Evolutionary conservation across 2,113 vertebrate genomes (phyloP).

Genomic region (Plecotus auritus): DNA sequence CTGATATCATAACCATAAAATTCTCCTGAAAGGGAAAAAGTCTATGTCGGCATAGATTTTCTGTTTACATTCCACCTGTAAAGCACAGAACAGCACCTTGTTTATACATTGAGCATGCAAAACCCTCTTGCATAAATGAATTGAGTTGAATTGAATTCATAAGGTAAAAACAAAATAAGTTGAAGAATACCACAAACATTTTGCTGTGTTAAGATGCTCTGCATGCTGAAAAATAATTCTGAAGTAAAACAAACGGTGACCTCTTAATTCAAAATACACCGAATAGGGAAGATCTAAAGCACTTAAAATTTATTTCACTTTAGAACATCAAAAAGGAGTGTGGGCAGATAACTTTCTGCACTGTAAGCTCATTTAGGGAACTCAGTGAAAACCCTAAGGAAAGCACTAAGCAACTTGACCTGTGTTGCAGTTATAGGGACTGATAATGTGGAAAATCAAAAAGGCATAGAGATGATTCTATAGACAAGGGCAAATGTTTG

Average conservation of each 20-base stretch:
- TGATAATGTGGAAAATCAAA: background rate
- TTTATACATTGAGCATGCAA: background rate
- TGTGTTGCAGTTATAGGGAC: rapidly evolving
- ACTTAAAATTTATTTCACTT: background rate
- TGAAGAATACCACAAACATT: background rate
- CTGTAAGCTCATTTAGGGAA: background rate
- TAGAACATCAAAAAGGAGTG: background rate
- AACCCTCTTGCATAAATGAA: background rate
- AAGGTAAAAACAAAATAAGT: background rate
- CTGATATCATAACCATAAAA: background rate
- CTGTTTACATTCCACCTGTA: background rate
- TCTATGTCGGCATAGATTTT: background rate
- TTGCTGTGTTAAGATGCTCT: background rate
- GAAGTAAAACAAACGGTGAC: background rate
- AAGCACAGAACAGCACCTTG: background rate
- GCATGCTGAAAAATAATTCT: background rate
- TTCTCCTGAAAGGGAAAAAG: background rate
- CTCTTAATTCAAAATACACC: background rate
- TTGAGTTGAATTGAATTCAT: background rate
- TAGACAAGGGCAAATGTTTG: background rate
- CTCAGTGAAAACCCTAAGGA: background rate
- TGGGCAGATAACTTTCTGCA: background rate
- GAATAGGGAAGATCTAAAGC: background rate
- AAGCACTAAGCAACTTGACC: background rate
- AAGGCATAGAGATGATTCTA: background rate